phyloP scores from a whole-genome alignment of 2,113 vertebrate genomes.

The Oenanthe melanoleuca region DNA sequence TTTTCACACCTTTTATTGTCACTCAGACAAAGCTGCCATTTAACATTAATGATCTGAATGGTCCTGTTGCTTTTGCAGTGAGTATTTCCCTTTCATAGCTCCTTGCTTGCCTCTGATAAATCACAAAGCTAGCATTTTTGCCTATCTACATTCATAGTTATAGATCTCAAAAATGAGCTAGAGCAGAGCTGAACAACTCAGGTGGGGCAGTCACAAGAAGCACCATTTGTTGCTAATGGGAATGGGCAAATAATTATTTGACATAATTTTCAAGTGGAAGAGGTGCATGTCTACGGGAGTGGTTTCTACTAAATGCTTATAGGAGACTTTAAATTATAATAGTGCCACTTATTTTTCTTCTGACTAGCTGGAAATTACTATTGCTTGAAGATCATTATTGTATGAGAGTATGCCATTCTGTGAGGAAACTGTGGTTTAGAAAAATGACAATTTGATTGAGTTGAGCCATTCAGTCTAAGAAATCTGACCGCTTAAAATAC shows the following conservation, averaged over 20 bases:
- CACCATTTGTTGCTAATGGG: not conserved
- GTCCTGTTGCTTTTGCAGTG: not conserved
- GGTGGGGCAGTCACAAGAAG: not conserved
- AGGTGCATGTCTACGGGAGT: not conserved
- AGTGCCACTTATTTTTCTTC: not conserved
- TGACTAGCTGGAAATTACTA: not conserved
- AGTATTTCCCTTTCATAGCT: not conserved
- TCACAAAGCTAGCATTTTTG: not conserved
- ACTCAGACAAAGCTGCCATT: not conserved
- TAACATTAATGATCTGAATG: not conserved
- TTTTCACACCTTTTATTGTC: not conserved
- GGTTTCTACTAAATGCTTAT: not conserved
- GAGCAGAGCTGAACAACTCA: not conserved
- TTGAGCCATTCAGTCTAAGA: not conserved
- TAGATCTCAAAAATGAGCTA: not conserved
- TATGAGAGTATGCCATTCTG: not conserved
- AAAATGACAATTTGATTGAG: not conserved
- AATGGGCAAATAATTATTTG: not conserved
- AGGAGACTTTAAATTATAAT: not conserved
- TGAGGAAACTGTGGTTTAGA: not conserved
- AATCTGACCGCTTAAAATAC: not conserved
- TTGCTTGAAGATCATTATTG: not conserved
- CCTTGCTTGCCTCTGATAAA: not conserved
- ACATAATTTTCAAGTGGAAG: not conserved
- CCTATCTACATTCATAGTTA: not conserved